phyloP scores from a whole-genome alignment of 2,888 invertebrate genomes.

The Acanthosepion pharaonis region DNA sequence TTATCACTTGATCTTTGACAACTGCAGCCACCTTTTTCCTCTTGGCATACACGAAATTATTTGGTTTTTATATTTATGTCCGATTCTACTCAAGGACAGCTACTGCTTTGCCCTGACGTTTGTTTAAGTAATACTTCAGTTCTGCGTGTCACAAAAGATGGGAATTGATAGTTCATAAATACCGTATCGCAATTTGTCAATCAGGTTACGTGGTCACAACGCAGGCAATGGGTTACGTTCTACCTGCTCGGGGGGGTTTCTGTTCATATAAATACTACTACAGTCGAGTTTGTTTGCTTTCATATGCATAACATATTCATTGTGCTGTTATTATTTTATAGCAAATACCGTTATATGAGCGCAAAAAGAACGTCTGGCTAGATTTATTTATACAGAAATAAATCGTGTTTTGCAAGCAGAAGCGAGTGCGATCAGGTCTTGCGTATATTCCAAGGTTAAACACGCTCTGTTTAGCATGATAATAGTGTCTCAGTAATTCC shows the following conservation, averaged over 20 bases:
- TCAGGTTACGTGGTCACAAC: not conserved
- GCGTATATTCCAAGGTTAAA: not conserved
- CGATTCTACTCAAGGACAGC: not conserved
- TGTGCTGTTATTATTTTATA: not conserved
- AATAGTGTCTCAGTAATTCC: not conserved
- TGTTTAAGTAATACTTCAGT: not conserved
- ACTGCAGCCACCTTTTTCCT: slow-evolving; percentile 6
- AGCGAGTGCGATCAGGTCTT: not conserved
- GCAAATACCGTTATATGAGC: not conserved
- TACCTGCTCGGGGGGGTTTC: not conserved
- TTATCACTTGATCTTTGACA: slow-evolving; percentile 23
- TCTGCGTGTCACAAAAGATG: not conserved
- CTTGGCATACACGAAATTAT: not conserved
- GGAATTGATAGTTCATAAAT: not conserved
- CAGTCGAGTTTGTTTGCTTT: not conserved
- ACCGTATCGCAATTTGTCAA: not conserved
- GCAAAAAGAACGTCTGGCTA: not conserved
- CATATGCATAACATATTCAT: not conserved
- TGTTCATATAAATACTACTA: not conserved
- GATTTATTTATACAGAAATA: not conserved
- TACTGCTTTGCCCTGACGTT: not conserved
- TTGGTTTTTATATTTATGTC: not conserved
- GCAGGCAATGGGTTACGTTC: not conserved
- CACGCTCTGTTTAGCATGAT: not conserved
- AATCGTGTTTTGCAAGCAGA: not conserved